Base-by-base conservation (phyloP, 2,797 vertebrate genomes). In the Sebastes aleutianus region DNA sequence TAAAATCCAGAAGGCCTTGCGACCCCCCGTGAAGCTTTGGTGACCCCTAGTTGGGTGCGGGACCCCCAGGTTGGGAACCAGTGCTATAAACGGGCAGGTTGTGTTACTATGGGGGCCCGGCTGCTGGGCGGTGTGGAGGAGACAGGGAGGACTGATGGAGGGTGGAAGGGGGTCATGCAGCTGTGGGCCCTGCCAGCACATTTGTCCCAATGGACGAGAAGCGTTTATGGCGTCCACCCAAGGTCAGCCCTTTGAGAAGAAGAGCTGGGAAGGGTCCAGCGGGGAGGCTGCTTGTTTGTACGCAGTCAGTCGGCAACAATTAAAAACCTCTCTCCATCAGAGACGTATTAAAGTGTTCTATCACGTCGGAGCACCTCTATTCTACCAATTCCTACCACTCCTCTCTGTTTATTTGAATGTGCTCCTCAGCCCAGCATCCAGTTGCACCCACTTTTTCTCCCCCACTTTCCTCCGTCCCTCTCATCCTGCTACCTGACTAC, bases 221-320 rank as follows among this genome's bases (percentile, higher is more conserved):
- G 85, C 67, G 93, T 95, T 93, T 91, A 93, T 94, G 94, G 95
- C 95, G 88, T 84, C 79, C 72, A 86, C 92, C 95, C 95, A 95
- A 95, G 95, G 94, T 95, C 93, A 91, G 94, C 79, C 87, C 88
- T 91, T 91, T 90, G 86, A 95, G 92, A 90, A 91, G 87, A 85
- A 89, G 87, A 94, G 91, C 94, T 93, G 94, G 88, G 90, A 92
- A 85, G 65, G 57, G 87, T 94, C 95, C 95, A 94, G 94, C 72
- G 78, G 83, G 78, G 85, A 89, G 95, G 90, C 88, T 57, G 80
- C 91, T 94, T 91, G 88, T 95, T 93, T 92, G 82, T 92, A 94
- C 78, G 89, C 91, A 93, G 93, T 90, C 87, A 92, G 89, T 91
- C 83, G 54, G 91, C 91, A 93, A 95, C 91, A 95, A 95, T 92